Percentiles rank a stretch among this genome's conserved stretches.
These are phyloP conservation scores for Chalcosyrphus nemorum DNA, from an alignment of 2,888 invertebrate genomes.

Conservation along the genomic window DNA sequence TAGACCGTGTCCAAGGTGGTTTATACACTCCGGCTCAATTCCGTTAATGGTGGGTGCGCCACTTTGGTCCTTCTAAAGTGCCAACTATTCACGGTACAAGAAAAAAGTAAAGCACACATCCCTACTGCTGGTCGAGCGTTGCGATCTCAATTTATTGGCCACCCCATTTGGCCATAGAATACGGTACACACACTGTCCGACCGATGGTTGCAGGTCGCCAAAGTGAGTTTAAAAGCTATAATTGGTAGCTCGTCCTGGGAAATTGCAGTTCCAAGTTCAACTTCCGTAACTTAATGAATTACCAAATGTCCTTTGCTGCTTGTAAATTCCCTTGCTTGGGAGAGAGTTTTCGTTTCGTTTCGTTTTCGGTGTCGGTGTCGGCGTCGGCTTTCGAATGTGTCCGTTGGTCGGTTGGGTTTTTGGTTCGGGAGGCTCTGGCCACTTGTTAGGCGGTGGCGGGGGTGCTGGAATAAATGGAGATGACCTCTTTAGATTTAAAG, in stretches of 20 bases:
- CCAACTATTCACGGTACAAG: slow-evolving; percentile 68
- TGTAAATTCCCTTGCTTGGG: slow-evolving; percentile 59
- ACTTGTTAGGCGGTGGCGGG: slow-evolving; percentile 57
- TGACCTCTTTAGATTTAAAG: slow-evolving; percentile 69
- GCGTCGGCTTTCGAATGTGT: too few relatives aligned
- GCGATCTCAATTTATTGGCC: slow-evolving; percentile 75
- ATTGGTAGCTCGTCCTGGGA: slow-evolving; percentile 81
- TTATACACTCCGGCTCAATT: slow-evolving; percentile 71
- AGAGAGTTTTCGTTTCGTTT: slow-evolving; percentile 38
- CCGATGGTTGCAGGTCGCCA: slow-evolving; percentile 36
- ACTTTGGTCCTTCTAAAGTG: slow-evolving; percentile 71
- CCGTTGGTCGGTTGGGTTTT: slow-evolving; percentile 56
- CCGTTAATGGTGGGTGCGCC: slow-evolving; percentile 73
- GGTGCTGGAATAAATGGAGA: slow-evolving; percentile 50
- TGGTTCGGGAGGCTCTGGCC: slow-evolving; percentile 46
- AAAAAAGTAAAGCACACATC: slow-evolving; percentile 22
- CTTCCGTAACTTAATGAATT: slow-evolving; percentile 83
- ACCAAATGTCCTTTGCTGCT: slow-evolving; percentile 79
- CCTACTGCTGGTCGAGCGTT: slow-evolving; percentile 48
- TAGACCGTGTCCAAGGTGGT: slow-evolving; percentile 73
- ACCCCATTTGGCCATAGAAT: slow-evolving; percentile 53
- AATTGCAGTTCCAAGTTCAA: slow-evolving; percentile 83
- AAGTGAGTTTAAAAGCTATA: slow-evolving; percentile 76
- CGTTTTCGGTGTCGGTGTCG: slow-evolving; percentile 20
- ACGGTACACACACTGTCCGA: neutral